These are phyloP conservation scores for Danio tinwini DNA, from an alignment of 2,797 vertebrate species.

Conservation along the genomic window DNA sequence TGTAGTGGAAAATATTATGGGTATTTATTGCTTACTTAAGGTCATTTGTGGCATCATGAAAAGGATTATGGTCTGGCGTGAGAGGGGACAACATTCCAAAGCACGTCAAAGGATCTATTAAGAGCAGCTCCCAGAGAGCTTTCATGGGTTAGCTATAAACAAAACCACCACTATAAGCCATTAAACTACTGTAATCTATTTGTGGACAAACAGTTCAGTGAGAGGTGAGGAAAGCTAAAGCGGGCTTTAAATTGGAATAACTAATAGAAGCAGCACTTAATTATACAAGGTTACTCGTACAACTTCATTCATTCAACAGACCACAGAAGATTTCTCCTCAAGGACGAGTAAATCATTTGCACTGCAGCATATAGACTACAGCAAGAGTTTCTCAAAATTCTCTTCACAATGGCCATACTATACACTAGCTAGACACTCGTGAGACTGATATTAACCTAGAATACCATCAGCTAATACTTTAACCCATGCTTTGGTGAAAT, in stretches of 20 bases:
- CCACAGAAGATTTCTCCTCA: neutral
- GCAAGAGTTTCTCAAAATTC: constrained; percentile 3
- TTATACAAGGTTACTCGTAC: neutral
- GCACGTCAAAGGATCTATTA: constrained; percentile 50
- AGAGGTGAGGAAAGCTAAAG: constrained; percentile 12
- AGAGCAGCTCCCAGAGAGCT: neutral
- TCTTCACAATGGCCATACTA: neutral
- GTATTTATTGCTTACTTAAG: constrained; percentile 67
- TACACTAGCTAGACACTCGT: neutral
- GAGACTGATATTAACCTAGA: neutral
- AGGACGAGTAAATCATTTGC: neutral
- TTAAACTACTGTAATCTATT: constrained; percentile 24
- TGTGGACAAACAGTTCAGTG: constrained; percentile 30
- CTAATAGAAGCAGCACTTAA: neutral
- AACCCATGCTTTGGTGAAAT: neutral
- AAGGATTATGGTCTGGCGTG: constrained; percentile 54
- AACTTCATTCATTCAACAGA: neutral
- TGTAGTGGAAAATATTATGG: constrained; percentile 65
- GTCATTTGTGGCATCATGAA: constrained; percentile 57
- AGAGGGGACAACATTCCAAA: constrained; percentile 26
- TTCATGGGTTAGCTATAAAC: constrained; percentile 37
- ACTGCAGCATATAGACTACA: neutral
- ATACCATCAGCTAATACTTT: neutral
- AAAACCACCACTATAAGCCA: constrained; percentile 7
- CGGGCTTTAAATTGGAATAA: constrained; percentile 2